Percentiles rank a stretch among this genome's conserved stretches.
Evolutionary conservation across 2,888 invertebrate genomes (phyloP).

Genomic region (Cotesia congregata): DNA sequence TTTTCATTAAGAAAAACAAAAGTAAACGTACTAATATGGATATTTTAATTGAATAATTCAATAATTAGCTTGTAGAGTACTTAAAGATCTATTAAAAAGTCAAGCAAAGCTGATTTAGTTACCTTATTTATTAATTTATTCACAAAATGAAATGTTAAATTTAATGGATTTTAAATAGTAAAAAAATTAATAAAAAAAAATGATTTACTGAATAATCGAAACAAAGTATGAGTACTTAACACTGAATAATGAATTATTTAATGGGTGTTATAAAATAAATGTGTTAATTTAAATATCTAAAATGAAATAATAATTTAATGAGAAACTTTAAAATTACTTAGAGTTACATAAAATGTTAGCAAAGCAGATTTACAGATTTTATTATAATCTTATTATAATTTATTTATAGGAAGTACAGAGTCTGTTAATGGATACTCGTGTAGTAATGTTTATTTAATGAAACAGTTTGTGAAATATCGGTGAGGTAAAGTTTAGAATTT

Average conservation of each 20-base stretch:
- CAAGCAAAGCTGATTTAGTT: no score
- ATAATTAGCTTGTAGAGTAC: no score
- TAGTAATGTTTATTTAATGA: constrained; percentile 18
- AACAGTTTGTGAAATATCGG: not conserved
- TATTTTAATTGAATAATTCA: no score
- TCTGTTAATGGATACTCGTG: not conserved
- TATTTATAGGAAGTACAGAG: not conserved
- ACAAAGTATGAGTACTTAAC: not conserved
- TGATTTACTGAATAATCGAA: no score
- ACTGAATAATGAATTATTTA: not conserved
- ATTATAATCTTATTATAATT: not conserved
- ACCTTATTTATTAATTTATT: no score
- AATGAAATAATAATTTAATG: not conserved
- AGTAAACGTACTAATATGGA: no score
- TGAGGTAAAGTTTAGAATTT: constrained; percentile 23
- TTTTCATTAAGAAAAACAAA: no score
- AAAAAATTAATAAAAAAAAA: no score
- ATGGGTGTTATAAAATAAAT: not conserved
- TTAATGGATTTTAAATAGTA: no score
- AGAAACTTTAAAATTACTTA: not conserved
- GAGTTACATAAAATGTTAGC: not conserved
- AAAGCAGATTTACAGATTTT: not conserved
- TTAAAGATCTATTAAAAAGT: no score
- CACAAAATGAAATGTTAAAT: no score
- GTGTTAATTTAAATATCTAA: not conserved